Evolutionary conservation across 2,113 vertebrate genomes (phyloP).

Genomic region (Archilochus colubris): DNA sequence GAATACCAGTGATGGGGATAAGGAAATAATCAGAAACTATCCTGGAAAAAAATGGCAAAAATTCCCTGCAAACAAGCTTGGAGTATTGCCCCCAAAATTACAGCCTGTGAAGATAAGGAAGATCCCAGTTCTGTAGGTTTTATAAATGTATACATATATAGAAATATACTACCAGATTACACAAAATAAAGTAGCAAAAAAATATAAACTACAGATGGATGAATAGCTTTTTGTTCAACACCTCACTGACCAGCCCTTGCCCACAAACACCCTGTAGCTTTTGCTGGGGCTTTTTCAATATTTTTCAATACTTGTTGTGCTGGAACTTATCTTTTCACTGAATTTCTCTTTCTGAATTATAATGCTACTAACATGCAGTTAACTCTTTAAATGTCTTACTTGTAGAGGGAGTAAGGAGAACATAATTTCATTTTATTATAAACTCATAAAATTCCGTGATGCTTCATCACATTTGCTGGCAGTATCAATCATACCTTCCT

Average conservation of each 20-base stretch:
- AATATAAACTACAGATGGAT: neutral
- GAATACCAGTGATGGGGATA: neutral
- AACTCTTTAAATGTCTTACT: neutral
- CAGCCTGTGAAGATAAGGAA: neutral
- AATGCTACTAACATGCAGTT: neutral
- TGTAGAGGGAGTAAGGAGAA: neutral
- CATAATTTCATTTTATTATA: neutral
- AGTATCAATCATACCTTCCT: neutral
- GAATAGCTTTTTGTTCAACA: neutral
- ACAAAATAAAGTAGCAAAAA: neutral
- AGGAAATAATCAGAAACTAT: neutral
- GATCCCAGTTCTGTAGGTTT: neutral
- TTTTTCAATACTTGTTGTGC: neutral
- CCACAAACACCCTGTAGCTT: neutral
- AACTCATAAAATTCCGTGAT: neutral
- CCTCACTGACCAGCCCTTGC: neutral
- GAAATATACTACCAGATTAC: no score
- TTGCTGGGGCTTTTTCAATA: neutral
- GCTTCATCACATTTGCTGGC: neutral
- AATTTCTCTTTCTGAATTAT: neutral
- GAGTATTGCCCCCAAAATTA: neutral
- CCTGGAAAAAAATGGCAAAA: neutral
- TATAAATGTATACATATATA: neutral
- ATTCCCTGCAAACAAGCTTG: neutral
- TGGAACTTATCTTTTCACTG: rapidly evolving